Base-by-base conservation (phyloP, 2,888 invertebrate species). In the Julus scanicus region DNA sequence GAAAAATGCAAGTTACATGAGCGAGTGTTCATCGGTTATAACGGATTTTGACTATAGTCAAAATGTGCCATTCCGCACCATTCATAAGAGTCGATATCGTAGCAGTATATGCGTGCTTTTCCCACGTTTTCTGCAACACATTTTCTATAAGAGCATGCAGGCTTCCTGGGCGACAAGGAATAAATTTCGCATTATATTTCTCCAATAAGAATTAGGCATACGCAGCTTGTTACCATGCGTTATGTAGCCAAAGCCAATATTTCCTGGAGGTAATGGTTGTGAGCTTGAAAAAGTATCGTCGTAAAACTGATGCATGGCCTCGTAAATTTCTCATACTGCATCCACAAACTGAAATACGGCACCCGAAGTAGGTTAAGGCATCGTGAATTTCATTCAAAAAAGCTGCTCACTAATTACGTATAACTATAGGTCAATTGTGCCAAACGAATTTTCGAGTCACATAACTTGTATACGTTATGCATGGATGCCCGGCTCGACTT, bases 141-240 rank as follows among this genome's bases (percentile, higher is more conserved):
- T 80, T 37, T 37, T 80, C 29, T 37, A 80, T 29, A 80, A 37
- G 20, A 80, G 11, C 29, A 29, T 37, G 71, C 37, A 80, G 37
- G 37, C 80, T 37, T 80, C 37, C 37, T 80, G 80, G 2, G 80
- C 80, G 80, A 80, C 80, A 20, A 29, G 80, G 80, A 80, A 80
- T 80, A 80, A 80, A 80, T 80, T 80, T 37, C 80, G 80, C 80
- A 80, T 80, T 80, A 80, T 80, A 11, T 29, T 80, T 80, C 37
- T 13, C 80, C 80, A 80, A 80, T 80, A 37, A 80, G 20, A 80
- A 80, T 80, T 80, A 80, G 80, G 80, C 13, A 80, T 80, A 37
- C 80, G 80, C 11, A 20, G 80, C 37, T 80, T 29, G 29, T 71
- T 20, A 71, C 8, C 29, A 29, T 29, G 80, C 37, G 13, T 37